phyloP scores from a whole-genome alignment of 2,113 vertebrate genomes.

The Nestor notabilis region DNA sequence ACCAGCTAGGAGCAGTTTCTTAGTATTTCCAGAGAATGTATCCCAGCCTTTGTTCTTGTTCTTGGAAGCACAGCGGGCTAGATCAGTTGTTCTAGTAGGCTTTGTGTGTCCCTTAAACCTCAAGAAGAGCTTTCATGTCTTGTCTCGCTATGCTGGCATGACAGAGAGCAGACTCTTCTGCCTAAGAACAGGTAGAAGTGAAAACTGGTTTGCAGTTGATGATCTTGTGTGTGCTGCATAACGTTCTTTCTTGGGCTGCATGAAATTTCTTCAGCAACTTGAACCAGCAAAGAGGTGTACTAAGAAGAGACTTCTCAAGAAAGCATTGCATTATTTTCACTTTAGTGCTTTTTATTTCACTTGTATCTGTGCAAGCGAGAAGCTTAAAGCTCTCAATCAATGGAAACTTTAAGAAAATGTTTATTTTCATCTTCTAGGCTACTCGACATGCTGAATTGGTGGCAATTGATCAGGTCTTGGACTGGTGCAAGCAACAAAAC shows the following conservation, averaged over 20 bases:
- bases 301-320: neutral
- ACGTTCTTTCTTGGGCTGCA: neutral
- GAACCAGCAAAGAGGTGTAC: neutral
- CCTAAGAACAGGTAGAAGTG: neutral
- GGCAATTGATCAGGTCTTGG: slow-evolving; percentile 87
- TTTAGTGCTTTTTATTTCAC: neutral
- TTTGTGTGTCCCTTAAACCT: neutral
- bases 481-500: slow-evolving; percentile 80
- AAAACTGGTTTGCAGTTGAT: neutral
- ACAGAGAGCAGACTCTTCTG: neutral
- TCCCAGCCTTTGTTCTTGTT: neutral
- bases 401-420: neutral
- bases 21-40: neutral
- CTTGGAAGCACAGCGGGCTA: neutral
- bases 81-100: neutral
- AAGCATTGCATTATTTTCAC: neutral
- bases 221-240: neutral
- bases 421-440: slow-evolving; percentile 78
- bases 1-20: neutral
- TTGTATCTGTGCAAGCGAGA: neutral
- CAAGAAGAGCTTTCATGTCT: neutral
- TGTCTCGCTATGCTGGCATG: neutral
- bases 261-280: neutral
- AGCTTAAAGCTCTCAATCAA: neutral
- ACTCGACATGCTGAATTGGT: slow-evolving; percentile 97